Evolutionary conservation across 2,888 invertebrate species (phyloP).

Genomic region (Drepanosiphum platanoidis): DNA sequence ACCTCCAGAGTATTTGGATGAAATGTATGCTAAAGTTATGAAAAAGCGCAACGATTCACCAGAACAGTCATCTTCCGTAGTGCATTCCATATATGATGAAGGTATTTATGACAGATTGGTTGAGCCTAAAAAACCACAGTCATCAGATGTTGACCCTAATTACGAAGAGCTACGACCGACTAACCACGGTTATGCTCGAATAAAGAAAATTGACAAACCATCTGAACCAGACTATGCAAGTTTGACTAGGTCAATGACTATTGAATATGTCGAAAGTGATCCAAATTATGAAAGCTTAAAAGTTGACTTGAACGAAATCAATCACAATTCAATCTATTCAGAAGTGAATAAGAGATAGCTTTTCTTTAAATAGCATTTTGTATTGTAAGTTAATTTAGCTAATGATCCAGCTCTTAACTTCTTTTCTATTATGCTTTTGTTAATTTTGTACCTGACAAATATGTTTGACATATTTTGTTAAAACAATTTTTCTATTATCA

Average conservation of each 20-base stretch:
- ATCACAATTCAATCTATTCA: conserved; percentile 60
- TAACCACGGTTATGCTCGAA: conserved; percentile 69
- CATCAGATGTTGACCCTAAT: conserved; percentile 74
- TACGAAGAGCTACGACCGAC: conserved; percentile 77
- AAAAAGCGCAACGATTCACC: conserved; percentile 70
- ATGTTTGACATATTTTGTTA: conserved; percentile 41
- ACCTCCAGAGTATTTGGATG: conserved; percentile 79
- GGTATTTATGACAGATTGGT: conserved; percentile 61
- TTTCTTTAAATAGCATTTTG: conserved; percentile 1
- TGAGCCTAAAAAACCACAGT: conserved; percentile 58
- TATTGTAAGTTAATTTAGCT: conserved; percentile 13
- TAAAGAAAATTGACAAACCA: conserved; percentile 67
- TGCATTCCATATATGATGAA: background rate
- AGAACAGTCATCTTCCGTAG: conserved; percentile 39
- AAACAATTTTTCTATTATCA: conserved; percentile 36
- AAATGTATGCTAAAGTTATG: conserved; percentile 89
- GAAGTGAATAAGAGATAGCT: conserved; percentile 60
- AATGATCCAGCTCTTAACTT: conserved; percentile 19
- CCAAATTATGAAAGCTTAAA: conserved; percentile 60
- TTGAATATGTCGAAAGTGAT: conserved; percentile 52
- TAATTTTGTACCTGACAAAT: conserved; percentile 56
- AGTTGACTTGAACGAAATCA: conserved; percentile 55
- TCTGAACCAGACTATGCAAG: conserved; percentile 65
- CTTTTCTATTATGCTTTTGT: conserved; percentile 34
- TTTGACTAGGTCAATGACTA: conserved; percentile 62